Conservation (phyloP, 2,888 invertebrate genomes). For the Xestia c-nigrum region DNA sequence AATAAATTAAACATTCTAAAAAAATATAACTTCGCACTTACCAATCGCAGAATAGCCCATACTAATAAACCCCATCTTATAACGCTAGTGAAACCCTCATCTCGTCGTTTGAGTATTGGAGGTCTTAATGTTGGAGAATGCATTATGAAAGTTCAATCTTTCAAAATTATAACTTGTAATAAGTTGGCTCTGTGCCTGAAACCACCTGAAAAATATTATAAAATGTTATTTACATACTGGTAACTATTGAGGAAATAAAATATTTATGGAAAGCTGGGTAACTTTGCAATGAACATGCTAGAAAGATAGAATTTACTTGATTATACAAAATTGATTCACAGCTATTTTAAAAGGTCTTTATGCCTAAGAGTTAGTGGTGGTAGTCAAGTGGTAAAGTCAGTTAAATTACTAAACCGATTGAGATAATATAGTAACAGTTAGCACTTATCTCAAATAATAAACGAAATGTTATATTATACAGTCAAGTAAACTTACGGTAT, state of each 20-base stretch:
- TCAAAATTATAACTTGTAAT: neutral
- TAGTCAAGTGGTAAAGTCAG: neutral
- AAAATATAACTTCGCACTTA: conserved; percentile 5
- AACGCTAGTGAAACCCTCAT: neutral
- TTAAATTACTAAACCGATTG: neutral
- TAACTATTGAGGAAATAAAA: neutral
- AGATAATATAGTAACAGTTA: neutral
- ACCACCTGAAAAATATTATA: neutral
- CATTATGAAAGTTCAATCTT: conserved; percentile 6
- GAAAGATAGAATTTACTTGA: neutral
- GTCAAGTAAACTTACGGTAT: neutral
- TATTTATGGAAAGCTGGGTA: neutral
- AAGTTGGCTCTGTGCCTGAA: neutral
- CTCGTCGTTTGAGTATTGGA: neutral
- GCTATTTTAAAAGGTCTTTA: too few relatives aligned
- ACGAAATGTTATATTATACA: neutral
- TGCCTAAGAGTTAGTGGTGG: neutral
- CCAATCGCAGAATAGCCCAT: conserved; percentile 20
- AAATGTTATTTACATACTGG: neutral
- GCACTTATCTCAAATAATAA: neutral
- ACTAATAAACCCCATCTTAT: neutral
- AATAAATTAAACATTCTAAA: neutral
- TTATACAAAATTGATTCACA: neutral
- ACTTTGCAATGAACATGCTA: neutral
- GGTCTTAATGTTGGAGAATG: conserved; percentile 15